Base-by-base conservation (phyloP, 2,888 invertebrate genomes). In the Caenorhabditis panamensis region DNA sequence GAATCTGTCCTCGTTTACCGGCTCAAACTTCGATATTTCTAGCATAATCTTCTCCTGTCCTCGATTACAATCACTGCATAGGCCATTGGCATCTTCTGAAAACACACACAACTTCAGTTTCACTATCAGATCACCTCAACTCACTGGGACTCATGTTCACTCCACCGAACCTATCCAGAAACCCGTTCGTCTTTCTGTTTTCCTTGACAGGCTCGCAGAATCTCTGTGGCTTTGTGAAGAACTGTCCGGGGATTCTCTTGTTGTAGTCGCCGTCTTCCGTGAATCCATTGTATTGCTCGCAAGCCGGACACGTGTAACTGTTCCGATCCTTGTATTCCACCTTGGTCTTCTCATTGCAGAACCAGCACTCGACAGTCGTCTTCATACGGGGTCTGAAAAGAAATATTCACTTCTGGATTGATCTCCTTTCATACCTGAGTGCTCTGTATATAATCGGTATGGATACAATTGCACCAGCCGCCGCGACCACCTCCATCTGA, bases 231-330 rank as follows among this genome's bases (percentile, higher is more conserved):
- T 63, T 8, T 0, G 69, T 69, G 28, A 56, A 59, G 8, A 31
- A 8, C 58, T 83, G 83, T 22, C 62, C 79, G 11, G 79, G 78
- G 41, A 87, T 79, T n/a, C 56, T 56, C 24, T 66, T 75, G 62
- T 86, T 84, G 58, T 88, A 88, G 62, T 86, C 86, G 9, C 88
- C 88, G 53, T 83, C 81, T 26, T 79, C 71, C 1, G 36, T 84
- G 75, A 88, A 88, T 22, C 88, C 88, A 62, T 88, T 88, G 59
- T 86, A 88, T 56, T 88, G 88, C 11, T 84, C 78, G 49, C 88
- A 88, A 11, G 68, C 66, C 9, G 79, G 62, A 47, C 88, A 88
- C 1, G 61, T 77, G 68, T 86, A 88, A 13, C 81, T 59, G 49
- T 86, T 86, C 37, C 61, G 36, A 2, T 78, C 49, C 2, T 47